Percentiles rank a stretch among this genome's conserved stretches.
These are phyloP conservation scores for Xerus rutilus DNA, from an alignment of 2,797 vertebrate species.

Conservation along the genomic window DNA sequence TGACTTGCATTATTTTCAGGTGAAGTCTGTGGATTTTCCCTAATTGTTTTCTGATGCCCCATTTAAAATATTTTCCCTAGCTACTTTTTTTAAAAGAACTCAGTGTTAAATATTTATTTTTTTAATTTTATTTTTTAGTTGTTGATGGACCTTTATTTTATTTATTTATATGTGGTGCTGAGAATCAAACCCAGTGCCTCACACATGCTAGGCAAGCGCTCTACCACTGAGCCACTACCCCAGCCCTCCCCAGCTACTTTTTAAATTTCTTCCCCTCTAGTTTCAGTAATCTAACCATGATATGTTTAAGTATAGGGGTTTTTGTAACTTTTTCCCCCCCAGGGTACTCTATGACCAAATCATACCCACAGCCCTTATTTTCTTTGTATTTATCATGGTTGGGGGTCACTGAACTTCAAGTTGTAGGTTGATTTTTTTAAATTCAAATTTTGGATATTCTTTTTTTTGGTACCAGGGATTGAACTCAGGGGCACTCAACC, in stretches of 20 bases:
- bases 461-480: too few relatives aligned
- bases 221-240: too few relatives aligned
- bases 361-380: neutral
- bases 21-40: constrained; percentile 10
- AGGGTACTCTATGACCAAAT: too few relatives aligned
- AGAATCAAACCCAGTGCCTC: too few relatives aligned
- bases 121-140: too few relatives aligned
- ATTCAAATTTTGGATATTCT: neutral
- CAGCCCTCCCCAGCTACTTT: neutral
- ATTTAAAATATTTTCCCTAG: neutral
- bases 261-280: neutral
- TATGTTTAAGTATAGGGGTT: neutral
- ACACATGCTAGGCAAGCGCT: too few relatives aligned
- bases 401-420: neutral
- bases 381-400: neutral
- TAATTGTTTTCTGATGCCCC: neutral
- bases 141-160: too few relatives aligned
- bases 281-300: neutral
- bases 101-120: too few relatives aligned
- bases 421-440: neutral
- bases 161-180: too few relatives aligned
- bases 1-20: neutral
- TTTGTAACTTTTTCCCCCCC: neutral
- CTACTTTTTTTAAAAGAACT: neutral
- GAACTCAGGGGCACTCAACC: too few relatives aligned